Evolutionary conservation across 2,113 vertebrate species (phyloP).

Genomic region (Hippopotamus amphibius): DNA sequence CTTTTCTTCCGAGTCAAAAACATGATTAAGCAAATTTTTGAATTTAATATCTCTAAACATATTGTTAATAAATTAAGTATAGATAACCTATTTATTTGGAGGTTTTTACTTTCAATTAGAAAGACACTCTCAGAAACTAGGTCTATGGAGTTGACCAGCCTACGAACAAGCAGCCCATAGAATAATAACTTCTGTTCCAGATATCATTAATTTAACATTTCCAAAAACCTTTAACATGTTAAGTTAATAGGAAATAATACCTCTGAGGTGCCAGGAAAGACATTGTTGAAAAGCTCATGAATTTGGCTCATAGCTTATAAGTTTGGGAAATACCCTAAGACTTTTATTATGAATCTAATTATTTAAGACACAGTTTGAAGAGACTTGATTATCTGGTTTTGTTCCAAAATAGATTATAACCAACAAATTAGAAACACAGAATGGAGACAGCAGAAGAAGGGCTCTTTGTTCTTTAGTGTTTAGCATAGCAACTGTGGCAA

Average conservation of each 20-base stretch:
- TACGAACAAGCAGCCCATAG: not conserved
- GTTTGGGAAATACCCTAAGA: conserved; percentile 25
- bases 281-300: not conserved
- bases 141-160: not conserved
- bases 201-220: conserved; percentile 2
- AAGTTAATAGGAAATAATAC: not conserved
- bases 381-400: not conserved
- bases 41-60: not conserved
- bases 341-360: not conserved
- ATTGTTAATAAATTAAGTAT: conserved; percentile 17
- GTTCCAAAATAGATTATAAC: not conserved
- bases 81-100: not conserved
- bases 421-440: not conserved
- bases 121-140: not conserved
- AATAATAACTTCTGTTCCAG: not conserved
- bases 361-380: not conserved
- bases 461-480: not conserved
- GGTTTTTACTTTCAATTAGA: conserved; percentile 11
- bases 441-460: not conserved
- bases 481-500: not conserved
- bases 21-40: not conserved
- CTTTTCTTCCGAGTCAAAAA: not conserved
- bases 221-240: not conserved
- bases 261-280: not conserved
- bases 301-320: not conserved